A percentile compares a stretch with the other conserved stretches of the same genome.
Evolutionary conservation across 2,113 vertebrate genomes (phyloP).

Genomic region (Lipotes vexillifer): DNA sequence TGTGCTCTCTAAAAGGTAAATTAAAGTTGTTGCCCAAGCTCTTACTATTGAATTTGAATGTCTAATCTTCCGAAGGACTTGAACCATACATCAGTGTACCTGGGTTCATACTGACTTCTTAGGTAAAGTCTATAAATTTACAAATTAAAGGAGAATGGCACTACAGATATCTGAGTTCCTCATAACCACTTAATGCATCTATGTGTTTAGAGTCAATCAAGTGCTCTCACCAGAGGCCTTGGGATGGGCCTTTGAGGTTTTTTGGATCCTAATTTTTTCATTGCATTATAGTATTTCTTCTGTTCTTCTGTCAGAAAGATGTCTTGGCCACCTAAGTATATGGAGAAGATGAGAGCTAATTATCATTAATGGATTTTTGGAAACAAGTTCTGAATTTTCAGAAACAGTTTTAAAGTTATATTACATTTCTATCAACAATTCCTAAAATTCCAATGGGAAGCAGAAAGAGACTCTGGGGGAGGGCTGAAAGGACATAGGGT

Average conservation of each 20-base stretch:
- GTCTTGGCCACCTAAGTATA: slow-evolving; percentile 95
- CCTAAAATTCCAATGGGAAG: not conserved
- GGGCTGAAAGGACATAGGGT: not conserved
- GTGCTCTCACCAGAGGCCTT: slow-evolving; percentile 87
- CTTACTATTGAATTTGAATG: not conserved
- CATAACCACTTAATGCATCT: not conserved
- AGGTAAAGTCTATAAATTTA: not conserved
- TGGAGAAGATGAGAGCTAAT: slow-evolving; percentile 59
- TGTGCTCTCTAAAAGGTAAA: not conserved
- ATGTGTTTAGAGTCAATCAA: not conserved
- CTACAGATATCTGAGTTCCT: not conserved
- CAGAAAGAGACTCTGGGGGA: not conserved
- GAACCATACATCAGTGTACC: not conserved
- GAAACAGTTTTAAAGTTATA: not conserved
- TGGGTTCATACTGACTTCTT: not conserved
- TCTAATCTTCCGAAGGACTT: slow-evolving; percentile 5
- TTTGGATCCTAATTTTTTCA: slow-evolving; percentile 96
- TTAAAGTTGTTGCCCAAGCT: not conserved
- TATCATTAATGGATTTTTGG: slow-evolving; percentile 57
- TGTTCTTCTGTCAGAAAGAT: slow-evolving; percentile 98
- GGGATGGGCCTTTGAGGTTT: slow-evolving; percentile 96
- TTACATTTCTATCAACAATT: not conserved
- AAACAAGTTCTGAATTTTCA: slow-evolving; percentile 16
- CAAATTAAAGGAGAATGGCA: not conserved
- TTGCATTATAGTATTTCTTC: slow-evolving; percentile 97